Conservation (phyloP, 2,888 invertebrate species). For the Myopa tessellatipennis region DNA sequence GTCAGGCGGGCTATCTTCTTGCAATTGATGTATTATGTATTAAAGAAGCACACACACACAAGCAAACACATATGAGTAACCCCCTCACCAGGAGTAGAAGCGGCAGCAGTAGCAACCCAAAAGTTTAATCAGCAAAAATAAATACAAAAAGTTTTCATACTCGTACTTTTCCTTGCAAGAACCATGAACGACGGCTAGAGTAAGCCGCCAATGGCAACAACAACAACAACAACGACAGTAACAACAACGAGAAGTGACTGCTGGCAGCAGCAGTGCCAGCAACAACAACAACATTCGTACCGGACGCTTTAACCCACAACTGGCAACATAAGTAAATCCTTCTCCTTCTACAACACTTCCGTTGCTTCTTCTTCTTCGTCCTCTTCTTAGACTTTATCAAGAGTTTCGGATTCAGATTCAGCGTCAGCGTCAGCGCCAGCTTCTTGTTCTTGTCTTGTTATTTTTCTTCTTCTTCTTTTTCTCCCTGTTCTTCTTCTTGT, state of each 20-base stretch:
- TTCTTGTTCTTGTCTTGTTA: not conserved
- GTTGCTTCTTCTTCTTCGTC: slow-evolving; percentile 3
- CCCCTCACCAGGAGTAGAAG: slow-evolving; percentile 29
- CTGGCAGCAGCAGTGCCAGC: slow-evolving; percentile 14
- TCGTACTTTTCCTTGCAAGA: not conserved
- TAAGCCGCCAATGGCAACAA: not conserved
- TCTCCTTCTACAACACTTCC: not conserved
- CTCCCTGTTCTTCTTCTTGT: slow-evolving; percentile 8
- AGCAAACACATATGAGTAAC: slow-evolving; percentile 49
- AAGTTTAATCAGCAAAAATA: slow-evolving; percentile 35
- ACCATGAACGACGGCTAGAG: not conserved
- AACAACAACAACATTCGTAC: slow-evolving; percentile 3
- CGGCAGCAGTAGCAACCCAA: not conserved
- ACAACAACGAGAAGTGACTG: slow-evolving; percentile 1
- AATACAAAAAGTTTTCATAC: slow-evolving; percentile 36
- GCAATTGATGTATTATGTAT: slow-evolving; percentile 66
- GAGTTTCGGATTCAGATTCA: no score
- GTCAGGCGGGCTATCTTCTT: slow-evolving; percentile 61
- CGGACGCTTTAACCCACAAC: slow-evolving; percentile 47
- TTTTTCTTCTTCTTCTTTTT: not conserved
- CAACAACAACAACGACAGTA: slow-evolving; percentile 5
- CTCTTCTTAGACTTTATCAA: slow-evolving; percentile 3
- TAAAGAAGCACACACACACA: slow-evolving; percentile 51
- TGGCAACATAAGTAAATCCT: slow-evolving; percentile 31
- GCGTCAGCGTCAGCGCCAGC: not conserved